Base-by-base conservation (phyloP, 2,888 invertebrate genomes). In the Meloe dianella region DNA sequence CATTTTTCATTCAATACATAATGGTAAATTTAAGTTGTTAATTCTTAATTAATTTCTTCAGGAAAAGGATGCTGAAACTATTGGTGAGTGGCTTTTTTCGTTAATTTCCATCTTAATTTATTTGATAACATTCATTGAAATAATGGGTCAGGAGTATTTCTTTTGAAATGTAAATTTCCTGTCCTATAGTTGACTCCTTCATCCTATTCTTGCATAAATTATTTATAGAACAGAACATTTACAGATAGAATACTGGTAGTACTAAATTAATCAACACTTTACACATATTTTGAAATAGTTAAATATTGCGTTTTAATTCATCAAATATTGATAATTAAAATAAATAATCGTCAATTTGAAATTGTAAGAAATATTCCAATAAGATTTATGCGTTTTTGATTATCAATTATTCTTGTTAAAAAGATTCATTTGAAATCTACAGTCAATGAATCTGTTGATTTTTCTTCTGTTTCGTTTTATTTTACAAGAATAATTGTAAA, bases 1-100 rank as follows among this genome's bases (percentile, higher is more conserved):
- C 30, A 58, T 58, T 32, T 32, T 32, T 58, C 58, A 32, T 58
- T 58, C 22, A 47, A 32, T 57, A 66, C 41, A 41, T 47, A 62
- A 63, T 66, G 66, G 63, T 66, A 66, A 66, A 63, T 62, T 66
- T 57, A 63, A 66, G 47, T 24, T 57, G n/a, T 47, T 47, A 57
- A 63, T 38, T 60, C 63, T 60, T 17, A 29, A 22, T 30, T 29
- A 22, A 63, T 54, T 35, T 29, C 29, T 24, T 17, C 47, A 24
- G 32, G 27, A 6, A 22, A 30, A 60, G 14, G 63, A 63, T 66
- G 66, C 29, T 29, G 27, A 57, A 22, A 57, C 41, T 60, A n/a
- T 47, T 63, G 66, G 66, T 66, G 60, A 66, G 66, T 66, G 17
- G 3, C 9, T 47, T 56, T 27, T 60, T 51, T 14, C 2, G 27